These are phyloP conservation scores for Todus mexicanus DNA, from an alignment of 2,797 vertebrate species.

Conservation along the genomic window DNA sequence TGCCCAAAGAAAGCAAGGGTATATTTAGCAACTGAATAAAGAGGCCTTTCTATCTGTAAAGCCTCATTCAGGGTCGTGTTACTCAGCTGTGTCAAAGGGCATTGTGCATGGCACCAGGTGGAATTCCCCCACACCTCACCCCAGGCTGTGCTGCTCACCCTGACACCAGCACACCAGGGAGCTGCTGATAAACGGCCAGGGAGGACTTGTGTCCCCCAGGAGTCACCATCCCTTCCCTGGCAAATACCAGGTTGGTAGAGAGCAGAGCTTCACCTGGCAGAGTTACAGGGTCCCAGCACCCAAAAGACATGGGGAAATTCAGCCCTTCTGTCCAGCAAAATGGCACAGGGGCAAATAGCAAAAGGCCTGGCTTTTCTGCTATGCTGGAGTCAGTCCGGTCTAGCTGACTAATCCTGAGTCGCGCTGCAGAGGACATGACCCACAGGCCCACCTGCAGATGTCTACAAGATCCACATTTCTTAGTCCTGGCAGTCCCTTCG, in stretches of 20 bases:
- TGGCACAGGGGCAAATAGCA: background rate
- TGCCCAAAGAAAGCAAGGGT: background rate
- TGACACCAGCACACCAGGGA: rapidly evolving
- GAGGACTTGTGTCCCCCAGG: background rate
- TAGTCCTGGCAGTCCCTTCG: background rate
- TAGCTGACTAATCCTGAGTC: background rate
- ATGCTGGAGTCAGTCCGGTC: background rate
- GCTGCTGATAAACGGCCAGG: background rate
- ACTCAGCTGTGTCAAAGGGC: background rate
- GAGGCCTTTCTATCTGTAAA: background rate
- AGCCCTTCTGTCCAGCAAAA: background rate
- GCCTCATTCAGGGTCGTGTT: background rate
- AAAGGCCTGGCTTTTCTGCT: background rate
- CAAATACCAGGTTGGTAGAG: background rate
- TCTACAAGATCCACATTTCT: background rate
- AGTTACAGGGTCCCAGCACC: background rate
- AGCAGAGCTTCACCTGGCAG: background rate
- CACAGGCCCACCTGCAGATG: background rate
- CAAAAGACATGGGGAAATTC: background rate
- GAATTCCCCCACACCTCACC: rapidly evolving
- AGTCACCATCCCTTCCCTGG: background rate
- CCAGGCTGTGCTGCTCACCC: background rate
- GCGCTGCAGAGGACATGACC: background rate
- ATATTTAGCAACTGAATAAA: background rate
- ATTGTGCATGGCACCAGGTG: background rate